Base-by-base conservation (phyloP, 2,113 vertebrate genomes). In the Lasiurus cinereus region DNA sequence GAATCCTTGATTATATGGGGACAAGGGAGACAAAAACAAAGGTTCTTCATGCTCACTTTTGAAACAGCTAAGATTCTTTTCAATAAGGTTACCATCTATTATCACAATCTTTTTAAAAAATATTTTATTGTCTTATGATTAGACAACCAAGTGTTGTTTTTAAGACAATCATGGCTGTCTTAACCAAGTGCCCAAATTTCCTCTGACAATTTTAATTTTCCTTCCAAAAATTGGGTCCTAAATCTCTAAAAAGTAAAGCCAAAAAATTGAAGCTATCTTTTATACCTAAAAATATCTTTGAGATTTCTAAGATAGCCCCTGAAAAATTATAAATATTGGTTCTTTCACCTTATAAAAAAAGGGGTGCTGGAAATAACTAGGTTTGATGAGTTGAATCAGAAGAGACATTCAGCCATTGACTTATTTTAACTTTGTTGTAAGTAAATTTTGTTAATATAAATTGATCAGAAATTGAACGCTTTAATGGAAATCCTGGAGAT, bases 371-470 rank as follows among this genome's bases (percentile, higher is more conserved):
- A 74, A 78, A 74, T n/a, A 77, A 19, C 22, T 43, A 15, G 6
- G 39, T 74, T 62, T 72, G 50, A 54, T 8, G 16, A 73, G 14
- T 27, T 14, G 31, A 39, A 82, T 33, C 19, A 73, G 50, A 43
- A 90, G 43, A 82, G 69, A 83, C 0, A 6, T 3, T 43, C 22
- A 43, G 4, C 2, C 15, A 36, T n/a, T n/a, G n/a, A n/a, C 22
- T 12, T 54, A 77, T n/a, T 31, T 24, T 72, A 56, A 56, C 11
- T 64, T 66, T 12, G 13, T 59, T 59, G n/a, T 50, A 91, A 14
- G 5, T 69, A 93, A 66, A 64, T 70, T 73, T 85, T 92, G 79
- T 83, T 84, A 84, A 39, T 33, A 54, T 85, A 62, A 46, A 36
- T 74, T 66, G 66, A 88, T 74, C 72, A 90, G 43, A 72, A 88